Base-by-base conservation (phyloP, 2,797 vertebrate species). In the Poecilia wingei region DNA sequence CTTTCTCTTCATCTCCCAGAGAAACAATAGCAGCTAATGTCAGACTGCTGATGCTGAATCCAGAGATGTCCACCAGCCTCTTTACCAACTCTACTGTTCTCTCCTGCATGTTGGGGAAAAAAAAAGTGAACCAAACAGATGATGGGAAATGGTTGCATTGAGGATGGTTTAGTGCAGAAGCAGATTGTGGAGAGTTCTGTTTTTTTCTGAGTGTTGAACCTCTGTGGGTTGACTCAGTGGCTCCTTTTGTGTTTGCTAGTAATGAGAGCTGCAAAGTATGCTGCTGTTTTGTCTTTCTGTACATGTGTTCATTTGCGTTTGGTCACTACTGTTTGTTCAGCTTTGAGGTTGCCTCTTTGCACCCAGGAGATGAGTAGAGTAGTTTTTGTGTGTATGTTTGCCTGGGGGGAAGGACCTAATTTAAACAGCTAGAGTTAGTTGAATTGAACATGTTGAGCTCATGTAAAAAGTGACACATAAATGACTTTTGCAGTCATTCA, bases 401-500 rank as follows among this genome's bases (percentile, higher is more conserved):
- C 83, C 84, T 77, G 25, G 22, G 20, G 88, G 91, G 83, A 94
- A 94, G 89, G 91, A 94, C 92, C 92, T 91, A 93, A 91, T 91
- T 92, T 90, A 94, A 95, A 95, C 92, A 86, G 75, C 81, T 83
- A 91, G 91, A 93, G 86, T 72, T 76, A 73, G 73, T 82, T 83
- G 83, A 84, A 89, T 94, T 89, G 94, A 93, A 47, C 46, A 47
- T 47, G 46, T 47, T 47, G 46, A 16, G 13, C 45, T 14, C 45
- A 46, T 46, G 13, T 46, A 46, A 46, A 14, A 47, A 47, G 46
- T 47, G 14, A 47, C 46, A 16, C 46, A 47, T 16, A 1, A 47
- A 47, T 47, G 4, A 18, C 46, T 47, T 18, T 47, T 47, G 45
- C 13, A 46, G 12, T 46, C 45, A 46, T 47, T 47, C 14, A 47